Evolutionary conservation across 2,888 invertebrate species (phyloP).

Genomic region (Cenopis cana): DNA sequence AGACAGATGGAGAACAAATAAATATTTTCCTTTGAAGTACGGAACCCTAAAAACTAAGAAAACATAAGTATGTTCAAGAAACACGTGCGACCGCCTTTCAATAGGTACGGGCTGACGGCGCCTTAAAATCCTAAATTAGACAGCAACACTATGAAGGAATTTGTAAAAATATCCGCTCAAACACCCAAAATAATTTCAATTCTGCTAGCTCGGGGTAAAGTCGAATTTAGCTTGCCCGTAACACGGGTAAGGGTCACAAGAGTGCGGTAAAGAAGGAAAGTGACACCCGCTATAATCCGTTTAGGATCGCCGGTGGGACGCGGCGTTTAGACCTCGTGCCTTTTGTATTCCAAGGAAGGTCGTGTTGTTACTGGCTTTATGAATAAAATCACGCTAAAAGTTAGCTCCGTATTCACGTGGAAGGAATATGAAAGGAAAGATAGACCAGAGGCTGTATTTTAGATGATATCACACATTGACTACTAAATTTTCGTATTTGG

Average conservation of each 20-base stretch:
- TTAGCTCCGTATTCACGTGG: conserved; percentile 3
- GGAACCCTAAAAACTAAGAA: not conserved
- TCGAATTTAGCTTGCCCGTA: not conserved
- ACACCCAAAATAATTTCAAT: not conserved
- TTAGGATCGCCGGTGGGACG: conserved; percentile 33
- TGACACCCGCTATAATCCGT: conserved; percentile 32
- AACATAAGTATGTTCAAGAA: not conserved
- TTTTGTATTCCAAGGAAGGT: conserved; percentile 13
- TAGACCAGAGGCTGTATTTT: too few relatives aligned
- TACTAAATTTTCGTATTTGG: not conserved
- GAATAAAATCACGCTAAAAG: conserved; percentile 25
- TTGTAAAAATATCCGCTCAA: not conserved
- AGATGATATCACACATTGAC: not conserved
- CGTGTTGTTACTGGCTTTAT: conserved; percentile 17
- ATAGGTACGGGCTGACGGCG: not conserved
- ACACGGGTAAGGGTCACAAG: not conserved
- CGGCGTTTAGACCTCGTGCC: conserved; percentile 12
- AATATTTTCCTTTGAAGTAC: not conserved
- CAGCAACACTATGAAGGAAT: not conserved
- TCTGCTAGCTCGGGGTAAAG: not conserved
- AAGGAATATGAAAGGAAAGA: conserved; percentile 2
- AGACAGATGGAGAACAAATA: too few relatives aligned
- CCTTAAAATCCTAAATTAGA: not conserved
- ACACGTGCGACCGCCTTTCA: not conserved
- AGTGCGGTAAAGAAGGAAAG: conserved; percentile 29